Percentiles rank a stretch among this genome's conserved stretches.
Evolutionary conservation across 1,140 invertebrate species (phyloP).

Genomic region (Pseudomyrmex cubaensis): DNA sequence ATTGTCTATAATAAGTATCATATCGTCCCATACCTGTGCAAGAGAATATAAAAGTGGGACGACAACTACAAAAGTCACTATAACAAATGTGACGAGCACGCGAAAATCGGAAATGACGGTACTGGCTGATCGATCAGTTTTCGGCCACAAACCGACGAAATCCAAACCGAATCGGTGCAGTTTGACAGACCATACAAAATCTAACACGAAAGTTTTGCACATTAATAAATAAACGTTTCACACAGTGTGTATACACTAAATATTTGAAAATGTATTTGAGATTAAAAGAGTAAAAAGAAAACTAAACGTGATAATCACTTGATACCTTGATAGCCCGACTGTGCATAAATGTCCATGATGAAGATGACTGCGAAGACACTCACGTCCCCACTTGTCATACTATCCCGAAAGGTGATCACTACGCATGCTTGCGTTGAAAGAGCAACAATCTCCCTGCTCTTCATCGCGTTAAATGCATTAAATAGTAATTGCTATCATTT

Average conservation of each 20-base stretch:
- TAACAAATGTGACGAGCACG: neutral
- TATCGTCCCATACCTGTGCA: neutral
- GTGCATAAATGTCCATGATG: too few relatives aligned
- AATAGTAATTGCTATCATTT: constrained; percentile 21
- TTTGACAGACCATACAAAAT: constrained; percentile 51
- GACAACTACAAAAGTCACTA: neutral
- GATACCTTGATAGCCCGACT: too few relatives aligned
- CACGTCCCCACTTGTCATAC: neutral
- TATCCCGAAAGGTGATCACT: neutral
- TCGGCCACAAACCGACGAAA: constrained; percentile 47
- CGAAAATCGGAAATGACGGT: neutral
- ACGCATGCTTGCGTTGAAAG: constrained; percentile 10
- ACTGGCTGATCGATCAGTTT: neutral
- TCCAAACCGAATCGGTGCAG: constrained; percentile 26
- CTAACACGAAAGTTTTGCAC: constrained; percentile 15
- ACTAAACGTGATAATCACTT: too few relatives aligned
- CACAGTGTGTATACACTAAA: neutral
- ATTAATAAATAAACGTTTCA: neutral
- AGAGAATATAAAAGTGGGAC: constrained; percentile 12
- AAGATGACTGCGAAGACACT: neutral
- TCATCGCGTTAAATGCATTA: constrained; percentile 21
- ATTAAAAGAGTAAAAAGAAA: neutral
- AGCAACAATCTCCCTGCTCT: neutral
- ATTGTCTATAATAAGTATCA: constrained; percentile 25
- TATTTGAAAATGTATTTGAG: neutral